A percentile compares a stretch with the other conserved stretches of the same genome.
Conservation (phyloP, 2,113 vertebrate genomes). For the Elgaria multicarinata region DNA sequence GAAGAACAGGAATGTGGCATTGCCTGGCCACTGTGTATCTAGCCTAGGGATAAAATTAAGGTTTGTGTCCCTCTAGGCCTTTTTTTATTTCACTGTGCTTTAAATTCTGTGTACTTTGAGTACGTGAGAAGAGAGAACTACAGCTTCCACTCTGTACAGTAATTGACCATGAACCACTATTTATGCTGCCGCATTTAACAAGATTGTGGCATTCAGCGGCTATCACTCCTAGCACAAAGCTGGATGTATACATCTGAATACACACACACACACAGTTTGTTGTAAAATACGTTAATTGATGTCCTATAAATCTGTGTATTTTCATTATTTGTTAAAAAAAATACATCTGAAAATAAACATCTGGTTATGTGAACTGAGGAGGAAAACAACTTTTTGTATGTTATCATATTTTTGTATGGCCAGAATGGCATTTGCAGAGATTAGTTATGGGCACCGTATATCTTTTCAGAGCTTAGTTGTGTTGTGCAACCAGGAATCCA, state of each 20-base stretch:
- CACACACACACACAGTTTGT: background rate
- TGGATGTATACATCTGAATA: background rate
- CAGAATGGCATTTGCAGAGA: background rate
- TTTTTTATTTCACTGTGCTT: conserved; percentile 4
- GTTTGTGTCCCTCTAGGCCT: conserved; percentile 24
- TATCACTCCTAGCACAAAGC: background rate
- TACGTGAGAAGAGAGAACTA: background rate
- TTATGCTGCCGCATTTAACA: conserved; percentile 2
- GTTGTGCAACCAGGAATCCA: background rate
- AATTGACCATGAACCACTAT: background rate
- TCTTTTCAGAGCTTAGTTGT: background rate
- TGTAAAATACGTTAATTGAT: background rate
- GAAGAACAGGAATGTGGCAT: conserved; percentile 55
- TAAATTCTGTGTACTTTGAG: conserved; percentile 11
- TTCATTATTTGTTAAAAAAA: background rate
- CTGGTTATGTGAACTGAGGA: background rate
- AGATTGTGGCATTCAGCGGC: background rate
- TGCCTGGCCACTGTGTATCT: conserved; percentile 30
- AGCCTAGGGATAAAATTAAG: conserved; percentile 43
- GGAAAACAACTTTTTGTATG: background rate
- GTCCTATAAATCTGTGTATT: background rate
- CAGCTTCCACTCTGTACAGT: conserved; percentile 2
- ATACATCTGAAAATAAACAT: background rate
- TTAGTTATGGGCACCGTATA: background rate
- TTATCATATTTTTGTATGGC: background rate